Evolutionary conservation across 2,797 vertebrate genomes (phyloP), one percentile per base, ranked within the genome.

Genomic region (Holocentrus rufus): DNA sequence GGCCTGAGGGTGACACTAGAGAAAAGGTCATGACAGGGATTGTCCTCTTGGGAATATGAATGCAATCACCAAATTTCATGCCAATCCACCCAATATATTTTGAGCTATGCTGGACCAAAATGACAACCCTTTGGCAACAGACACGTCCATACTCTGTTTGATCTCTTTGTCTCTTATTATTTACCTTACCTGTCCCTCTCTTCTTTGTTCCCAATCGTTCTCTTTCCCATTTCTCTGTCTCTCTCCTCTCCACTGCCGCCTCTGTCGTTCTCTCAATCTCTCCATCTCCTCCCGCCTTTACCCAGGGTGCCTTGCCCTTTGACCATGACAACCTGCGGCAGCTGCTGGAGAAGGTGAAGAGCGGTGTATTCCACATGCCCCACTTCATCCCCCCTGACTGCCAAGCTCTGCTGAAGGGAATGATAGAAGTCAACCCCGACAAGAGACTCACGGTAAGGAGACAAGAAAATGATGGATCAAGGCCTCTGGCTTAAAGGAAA

Each of bases 281-380:
- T 2, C 11, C 7, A 20, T 71, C 34, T 30, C 61, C 17, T 2
- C n/a, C n/a, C 36, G 0, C 5, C 13, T 27, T 42, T 25, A 5
- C 56, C 36, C 85, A 97, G 96, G 96, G 96, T 61, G 96, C 96
- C 0, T 93, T 97, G 87, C 96, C 96, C 61, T 97, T 97, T 44
- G 96, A 97, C 57, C 96, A 97, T 0, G 96, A 97, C 86, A 97
- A 97, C 94, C 92, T 97, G 68, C 93, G 96, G 44, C 96, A 97
- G 92, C 94, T 97, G 68, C 92, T 97, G 73, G 96, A 97, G 90
- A 97, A 97, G 87, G 96, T 97, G 87, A 97, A 97, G 87, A 95
- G 96, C 1, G 96, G 96, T 0, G 94, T 97, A 53, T 97, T 97
- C 87, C 96, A 97, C 88, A 97, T 97, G 96, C 96, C 96, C 1